Evolutionary conservation across 2,888 invertebrate genomes (phyloP).

Genomic region (Laothoe populi): DNA sequence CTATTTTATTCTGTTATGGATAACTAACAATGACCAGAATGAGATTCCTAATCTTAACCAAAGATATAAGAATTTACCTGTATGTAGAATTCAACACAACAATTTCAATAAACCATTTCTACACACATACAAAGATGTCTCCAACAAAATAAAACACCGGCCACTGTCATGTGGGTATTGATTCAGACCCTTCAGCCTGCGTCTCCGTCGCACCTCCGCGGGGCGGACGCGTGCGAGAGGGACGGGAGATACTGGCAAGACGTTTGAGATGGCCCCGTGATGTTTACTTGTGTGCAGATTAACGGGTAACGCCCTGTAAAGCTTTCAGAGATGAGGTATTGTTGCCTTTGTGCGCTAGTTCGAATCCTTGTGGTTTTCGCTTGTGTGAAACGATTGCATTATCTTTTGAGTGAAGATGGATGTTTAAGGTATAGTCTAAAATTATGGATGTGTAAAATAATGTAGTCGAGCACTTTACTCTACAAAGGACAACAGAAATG

Average conservation of each 20-base stretch:
- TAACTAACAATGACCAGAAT: too few relatives aligned
- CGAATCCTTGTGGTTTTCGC: constrained; percentile 11
- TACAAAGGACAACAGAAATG: too few relatives aligned
- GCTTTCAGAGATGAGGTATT: constrained; percentile 29
- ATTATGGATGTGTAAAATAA: neutral
- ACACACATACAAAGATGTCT: constrained; percentile 64
- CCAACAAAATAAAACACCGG: constrained; percentile 75
- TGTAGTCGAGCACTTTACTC: neutral
- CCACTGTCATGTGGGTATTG: constrained; percentile 76
- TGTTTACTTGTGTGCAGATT: constrained; percentile 69
- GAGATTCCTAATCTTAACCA: neutral
- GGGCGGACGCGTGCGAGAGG: constrained; percentile 41
- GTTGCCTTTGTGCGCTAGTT: constrained; percentile 18
- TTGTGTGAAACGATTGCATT: constrained; percentile 2
- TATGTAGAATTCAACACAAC: constrained; percentile 10
- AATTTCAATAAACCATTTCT: constrained; percentile 25
- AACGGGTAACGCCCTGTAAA: constrained; percentile 64
- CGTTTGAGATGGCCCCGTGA: constrained; percentile 53
- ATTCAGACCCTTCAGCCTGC: constrained; percentile 65
- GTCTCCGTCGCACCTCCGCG: constrained; percentile 52
- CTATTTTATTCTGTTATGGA: too few relatives aligned
- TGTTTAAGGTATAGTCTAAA: neutral
- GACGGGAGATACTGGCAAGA: constrained; percentile 57
- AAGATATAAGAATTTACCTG: neutral
- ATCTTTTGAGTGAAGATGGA: neutral